Evolutionary conservation across 2,797 vertebrate genomes (phyloP).

Genomic region (Sebastes paucispinis): DNA sequence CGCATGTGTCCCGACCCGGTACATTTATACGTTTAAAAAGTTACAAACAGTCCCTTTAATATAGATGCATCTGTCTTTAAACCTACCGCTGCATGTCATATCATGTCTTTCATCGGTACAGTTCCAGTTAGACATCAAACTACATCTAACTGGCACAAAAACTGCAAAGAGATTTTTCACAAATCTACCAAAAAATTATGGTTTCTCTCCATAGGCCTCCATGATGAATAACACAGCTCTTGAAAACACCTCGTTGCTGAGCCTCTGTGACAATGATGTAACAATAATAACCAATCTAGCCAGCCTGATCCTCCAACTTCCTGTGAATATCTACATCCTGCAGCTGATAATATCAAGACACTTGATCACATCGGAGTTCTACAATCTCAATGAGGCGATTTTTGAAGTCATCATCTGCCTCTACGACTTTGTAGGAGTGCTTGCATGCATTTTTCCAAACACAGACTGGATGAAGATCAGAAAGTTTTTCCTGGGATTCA

Average conservation of each 20-base stretch:
- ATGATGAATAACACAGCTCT: constrained; percentile 23
- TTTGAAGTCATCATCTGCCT: constrained; percentile 19
- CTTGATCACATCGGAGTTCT: constrained; percentile 17
- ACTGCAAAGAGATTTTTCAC: not conserved
- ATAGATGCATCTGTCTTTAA: not conserved
- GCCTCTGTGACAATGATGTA: rapidly evolving
- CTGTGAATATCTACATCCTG: constrained; percentile 35
- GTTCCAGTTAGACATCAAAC: not conserved
- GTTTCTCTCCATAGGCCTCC: not conserved
- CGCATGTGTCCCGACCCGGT: no score
- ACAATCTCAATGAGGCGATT: not conserved
- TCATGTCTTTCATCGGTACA: not conserved
- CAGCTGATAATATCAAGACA: constrained; percentile 29
- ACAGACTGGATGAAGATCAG: rapidly evolving
- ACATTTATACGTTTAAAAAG: no score
- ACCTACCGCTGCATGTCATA: not conserved
- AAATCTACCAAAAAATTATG: not conserved
- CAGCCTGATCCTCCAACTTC: constrained; percentile 1
- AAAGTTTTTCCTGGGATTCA: not conserved
- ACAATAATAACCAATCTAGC: rapidly evolving
- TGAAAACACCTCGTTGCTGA: not conserved
- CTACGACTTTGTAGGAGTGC: not conserved
- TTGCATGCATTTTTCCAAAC: rapidly evolving
- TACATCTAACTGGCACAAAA: not conserved
- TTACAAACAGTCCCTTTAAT: no score